Evolutionary conservation across 2,113 vertebrate species (phyloP).

Genomic region (Alligator sinensis): DNA sequence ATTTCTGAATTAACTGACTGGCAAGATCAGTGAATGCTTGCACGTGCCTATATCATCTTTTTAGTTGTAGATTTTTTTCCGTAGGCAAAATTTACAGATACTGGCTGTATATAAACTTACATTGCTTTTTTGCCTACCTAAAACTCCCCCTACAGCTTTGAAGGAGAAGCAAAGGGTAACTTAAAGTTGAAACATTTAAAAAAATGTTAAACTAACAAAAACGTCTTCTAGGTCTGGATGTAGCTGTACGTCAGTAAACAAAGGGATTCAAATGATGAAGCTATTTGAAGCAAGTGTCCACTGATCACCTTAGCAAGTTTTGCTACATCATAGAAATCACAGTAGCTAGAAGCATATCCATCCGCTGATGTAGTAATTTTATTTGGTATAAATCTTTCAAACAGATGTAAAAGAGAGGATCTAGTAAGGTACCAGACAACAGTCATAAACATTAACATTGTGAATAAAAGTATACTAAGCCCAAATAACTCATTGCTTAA

Average conservation of each 20-base stretch:
- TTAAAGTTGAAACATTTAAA: too few species aligned
- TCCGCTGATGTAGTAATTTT: not conserved
- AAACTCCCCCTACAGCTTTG: not conserved
- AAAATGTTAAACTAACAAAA: not conserved
- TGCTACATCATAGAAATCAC: not conserved
- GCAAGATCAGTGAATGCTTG: not conserved
- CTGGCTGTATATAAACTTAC: not conserved
- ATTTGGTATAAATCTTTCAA: constrained; percentile 11
- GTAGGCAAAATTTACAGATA: not conserved
- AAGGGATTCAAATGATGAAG: not conserved
- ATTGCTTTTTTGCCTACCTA: not conserved
- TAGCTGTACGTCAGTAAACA: not conserved
- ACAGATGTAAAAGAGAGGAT: not conserved
- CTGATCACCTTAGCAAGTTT: not conserved
- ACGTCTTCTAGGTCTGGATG: not conserved
- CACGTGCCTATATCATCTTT: not conserved
- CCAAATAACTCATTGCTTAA: not conserved
- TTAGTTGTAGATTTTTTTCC: not conserved
- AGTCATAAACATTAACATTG: not conserved
- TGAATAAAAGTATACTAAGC: rapidly evolving
- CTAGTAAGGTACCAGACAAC: not conserved
- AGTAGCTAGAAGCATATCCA: not conserved
- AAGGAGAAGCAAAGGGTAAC: not conserved
- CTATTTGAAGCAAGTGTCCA: not conserved
- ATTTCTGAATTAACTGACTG: not conserved